Evolutionary conservation across 2,113 vertebrate species (phyloP).

Genomic region (Ammospiza nelsoni): DNA sequence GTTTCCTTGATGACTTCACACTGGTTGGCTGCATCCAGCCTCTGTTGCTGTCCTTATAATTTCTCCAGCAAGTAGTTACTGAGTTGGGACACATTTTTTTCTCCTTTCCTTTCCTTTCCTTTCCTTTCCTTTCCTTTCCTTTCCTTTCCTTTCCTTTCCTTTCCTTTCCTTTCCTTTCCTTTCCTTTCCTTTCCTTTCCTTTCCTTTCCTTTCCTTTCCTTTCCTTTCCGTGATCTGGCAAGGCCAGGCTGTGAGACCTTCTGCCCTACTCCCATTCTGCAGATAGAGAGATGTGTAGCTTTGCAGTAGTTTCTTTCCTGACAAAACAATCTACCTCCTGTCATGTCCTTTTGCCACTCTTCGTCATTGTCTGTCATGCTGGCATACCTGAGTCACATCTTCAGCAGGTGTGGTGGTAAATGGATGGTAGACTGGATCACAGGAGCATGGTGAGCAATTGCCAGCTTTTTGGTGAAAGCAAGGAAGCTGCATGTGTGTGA

Average conservation of each 20-base stretch:
- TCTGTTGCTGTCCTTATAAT: background rate
- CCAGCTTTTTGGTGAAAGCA: background rate
- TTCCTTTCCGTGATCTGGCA: background rate
- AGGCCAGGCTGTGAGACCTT: background rate
- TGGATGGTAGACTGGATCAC: background rate
- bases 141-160: background rate
- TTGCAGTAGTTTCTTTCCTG: background rate
- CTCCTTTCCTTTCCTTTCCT: background rate
- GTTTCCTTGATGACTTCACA: background rate
- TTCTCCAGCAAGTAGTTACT: background rate
- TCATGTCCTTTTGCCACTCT: background rate
- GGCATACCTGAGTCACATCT: background rate
- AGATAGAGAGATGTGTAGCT: background rate
- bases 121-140: background rate
- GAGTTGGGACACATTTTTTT: background rate
- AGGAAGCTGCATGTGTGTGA: fast-evolving
- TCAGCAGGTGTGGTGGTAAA: background rate
- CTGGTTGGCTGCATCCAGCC: background rate
- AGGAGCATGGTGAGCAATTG: background rate
- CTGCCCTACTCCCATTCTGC: background rate
- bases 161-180: background rate
- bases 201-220: background rate
- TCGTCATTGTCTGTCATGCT: background rate
- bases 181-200: background rate
- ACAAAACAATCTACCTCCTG: background rate